A percentile compares a stretch with the other conserved stretches of the same genome.
Evolutionary conservation across 1,140 invertebrate genomes (phyloP).

Genomic region (Pachyrhynchus sulphureomaculatus): DNA sequence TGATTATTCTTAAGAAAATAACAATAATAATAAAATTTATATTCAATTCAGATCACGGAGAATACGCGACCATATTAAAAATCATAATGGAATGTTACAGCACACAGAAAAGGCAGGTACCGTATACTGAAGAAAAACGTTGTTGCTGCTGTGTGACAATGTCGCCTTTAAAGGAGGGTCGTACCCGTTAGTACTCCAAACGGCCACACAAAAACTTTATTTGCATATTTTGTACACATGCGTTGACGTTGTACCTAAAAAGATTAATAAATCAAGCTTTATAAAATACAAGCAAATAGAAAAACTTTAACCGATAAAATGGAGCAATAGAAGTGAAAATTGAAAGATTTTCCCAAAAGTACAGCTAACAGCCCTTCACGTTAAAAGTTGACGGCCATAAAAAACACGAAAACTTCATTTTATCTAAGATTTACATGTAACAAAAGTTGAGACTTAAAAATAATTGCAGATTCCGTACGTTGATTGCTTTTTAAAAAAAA

Average conservation of each 20-base stretch:
- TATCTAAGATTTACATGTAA: too few species aligned
- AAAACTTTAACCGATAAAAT: too few species aligned
- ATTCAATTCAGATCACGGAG: conserved; percentile 42
- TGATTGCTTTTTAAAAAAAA: too few species aligned
- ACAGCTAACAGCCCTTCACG: too few species aligned
- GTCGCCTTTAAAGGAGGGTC: conserved; percentile 28
- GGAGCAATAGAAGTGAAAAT: too few species aligned
- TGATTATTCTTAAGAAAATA: conserved; percentile 9
- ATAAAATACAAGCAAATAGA: too few species aligned
- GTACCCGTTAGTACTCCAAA: conserved; percentile 26
- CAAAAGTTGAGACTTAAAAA: too few species aligned
- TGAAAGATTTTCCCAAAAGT: too few species aligned
- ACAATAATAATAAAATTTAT: conserved; percentile 38
- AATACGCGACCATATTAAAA: conserved; percentile 43
- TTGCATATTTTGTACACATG: conserved; percentile 19
- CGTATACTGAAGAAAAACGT: conserved; percentile 33
- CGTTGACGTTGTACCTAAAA: not conserved
- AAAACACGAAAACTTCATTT: too few species aligned
- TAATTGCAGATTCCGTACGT: too few species aligned
- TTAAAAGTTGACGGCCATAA: too few species aligned
- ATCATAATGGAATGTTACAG: conserved; percentile 42
- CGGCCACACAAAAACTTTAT: conserved; percentile 27
- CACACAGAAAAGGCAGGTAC: conserved; percentile 35
- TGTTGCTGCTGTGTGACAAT: conserved; percentile 12
- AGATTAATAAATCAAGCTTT: too few species aligned